These are phyloP conservation scores for Oenanthe oenanthe DNA, from an alignment of 2,113 vertebrate species.

Conservation along the genomic window DNA sequence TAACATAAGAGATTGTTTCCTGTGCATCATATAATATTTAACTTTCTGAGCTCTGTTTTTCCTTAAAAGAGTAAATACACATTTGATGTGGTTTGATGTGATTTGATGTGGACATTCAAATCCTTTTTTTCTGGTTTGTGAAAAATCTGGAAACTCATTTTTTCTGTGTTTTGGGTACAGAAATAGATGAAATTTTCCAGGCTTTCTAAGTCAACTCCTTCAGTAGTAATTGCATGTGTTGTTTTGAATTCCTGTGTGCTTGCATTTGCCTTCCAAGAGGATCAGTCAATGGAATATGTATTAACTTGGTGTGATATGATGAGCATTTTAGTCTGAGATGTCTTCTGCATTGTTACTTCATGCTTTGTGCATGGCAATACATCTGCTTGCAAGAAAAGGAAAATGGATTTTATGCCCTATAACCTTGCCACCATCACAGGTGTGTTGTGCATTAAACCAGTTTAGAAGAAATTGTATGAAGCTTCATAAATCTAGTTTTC, in stretches of 20 bases:
- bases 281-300: not conserved
- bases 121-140: not conserved
- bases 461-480: not conserved
- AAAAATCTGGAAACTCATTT: not conserved
- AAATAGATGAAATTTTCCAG: not conserved
- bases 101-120: not conserved
- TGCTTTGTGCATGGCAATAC: not conserved
- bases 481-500: not conserved
- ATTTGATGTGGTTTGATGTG: not conserved
- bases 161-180: not conserved
- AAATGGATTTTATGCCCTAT: not conserved
- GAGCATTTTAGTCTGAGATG: not conserved
- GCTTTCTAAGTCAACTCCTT: not conserved
- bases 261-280: not conserved
- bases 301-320: not conserved
- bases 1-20: not conserved
- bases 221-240: not conserved
- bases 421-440: not conserved
- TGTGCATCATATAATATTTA: not conserved
- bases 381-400: not conserved
- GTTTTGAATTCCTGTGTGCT: not conserved
- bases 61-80: not conserved
- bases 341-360: not conserved
- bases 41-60: not conserved
- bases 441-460: not conserved